These are phyloP conservation scores for pig (Sus scrofa) DNA, from an alignment of 2,113 vertebrate species.

Conservation along the genomic window T2T-Sscrofa CM000817.6:157188501-157189000, in stretches of 20 bases:
- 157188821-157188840: not conserved
- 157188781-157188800: not conserved
- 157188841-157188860: not conserved
- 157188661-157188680: not conserved
- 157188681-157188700: not conserved
- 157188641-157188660: not conserved
- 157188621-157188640: not conserved
- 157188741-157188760: not conserved
- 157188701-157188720: not conserved
- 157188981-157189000: not conserved
- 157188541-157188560: slow-evolving; percentile 70
- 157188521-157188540: slow-evolving; percentile 71
- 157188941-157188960: not conserved
- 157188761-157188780: not conserved
- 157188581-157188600: slow-evolving; percentile 63
- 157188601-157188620: not conserved
- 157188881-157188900: not conserved
- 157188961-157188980: not conserved
- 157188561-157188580: slow-evolving; percentile 63
- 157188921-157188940: not conserved
- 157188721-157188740: not conserved
- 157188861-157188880: not conserved
- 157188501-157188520: slow-evolving; percentile 61
- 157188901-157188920: not conserved
- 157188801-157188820: not conserved